These are phyloP conservation scores for Mormyrops boulengeri DNA, from an alignment of 2,797 vertebrate species.

Conservation along the genomic window DNA sequence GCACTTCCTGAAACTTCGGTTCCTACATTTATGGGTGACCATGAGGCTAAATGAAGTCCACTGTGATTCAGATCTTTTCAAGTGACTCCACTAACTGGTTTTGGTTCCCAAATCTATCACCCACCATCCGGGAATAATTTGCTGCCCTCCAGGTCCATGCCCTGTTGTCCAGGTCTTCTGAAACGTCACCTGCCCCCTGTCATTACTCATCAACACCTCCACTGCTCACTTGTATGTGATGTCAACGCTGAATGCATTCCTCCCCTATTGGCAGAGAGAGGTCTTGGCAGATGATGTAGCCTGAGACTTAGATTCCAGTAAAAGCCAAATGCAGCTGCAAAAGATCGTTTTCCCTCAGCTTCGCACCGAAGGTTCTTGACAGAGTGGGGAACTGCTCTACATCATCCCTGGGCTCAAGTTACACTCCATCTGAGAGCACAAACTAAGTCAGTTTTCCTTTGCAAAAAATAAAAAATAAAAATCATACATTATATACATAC, in stretches of 20 bases:
- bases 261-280: not conserved
- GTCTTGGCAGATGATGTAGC: not conserved
- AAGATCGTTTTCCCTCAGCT: not conserved
- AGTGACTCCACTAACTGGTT: not conserved
- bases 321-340: conserved; percentile 6
- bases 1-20: not conserved
- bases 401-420: conserved; percentile 1
- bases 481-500: not conserved
- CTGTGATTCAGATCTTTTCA: not conserved
- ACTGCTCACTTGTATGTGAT: not conserved
- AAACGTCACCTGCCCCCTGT: not conserved
- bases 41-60: not conserved
- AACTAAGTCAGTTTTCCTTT: not conserved
- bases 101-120: not conserved
- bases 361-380: not conserved
- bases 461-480: not conserved
- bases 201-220: not conserved
- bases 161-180: not conserved
- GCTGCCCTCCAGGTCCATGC: not conserved
- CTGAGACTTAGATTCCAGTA: not conserved
- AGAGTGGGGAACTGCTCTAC: conserved; percentile 3
- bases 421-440: not conserved
- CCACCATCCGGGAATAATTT: not conserved
- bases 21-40: not conserved
- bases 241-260: not conserved